These are phyloP conservation scores for Falcunculus frontatus DNA, from an alignment of 2,113 vertebrate species.

Conservation along the genomic window DNA sequence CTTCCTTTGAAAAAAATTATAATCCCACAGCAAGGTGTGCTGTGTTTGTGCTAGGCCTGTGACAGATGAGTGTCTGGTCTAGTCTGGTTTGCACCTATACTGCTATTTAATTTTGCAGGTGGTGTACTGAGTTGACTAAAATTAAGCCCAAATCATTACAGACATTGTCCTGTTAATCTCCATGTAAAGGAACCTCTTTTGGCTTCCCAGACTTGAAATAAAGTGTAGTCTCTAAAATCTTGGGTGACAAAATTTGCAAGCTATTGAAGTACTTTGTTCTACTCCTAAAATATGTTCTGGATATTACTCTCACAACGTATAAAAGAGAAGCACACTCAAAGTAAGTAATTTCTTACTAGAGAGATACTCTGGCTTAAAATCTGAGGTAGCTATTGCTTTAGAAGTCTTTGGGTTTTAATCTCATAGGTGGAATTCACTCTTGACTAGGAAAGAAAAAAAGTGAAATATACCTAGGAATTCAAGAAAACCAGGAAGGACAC, in stretches of 20 bases:
- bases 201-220: neutral
- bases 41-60: neutral
- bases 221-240: neutral
- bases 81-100: neutral
- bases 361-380: neutral
- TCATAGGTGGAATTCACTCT: neutral
- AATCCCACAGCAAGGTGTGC: neutral
- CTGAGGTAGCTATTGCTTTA: neutral
- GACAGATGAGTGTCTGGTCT: neutral
- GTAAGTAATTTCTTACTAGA: neutral
- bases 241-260: neutral
- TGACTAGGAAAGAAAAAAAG: neutral
- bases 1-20: neutral
- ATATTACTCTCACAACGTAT: neutral
- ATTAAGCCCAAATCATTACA: neutral
- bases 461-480: neutral
- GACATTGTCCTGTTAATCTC: neutral
- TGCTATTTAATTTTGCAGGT: neutral
- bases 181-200: neutral
- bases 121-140: neutral
- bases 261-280: neutral
- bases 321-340: neutral
- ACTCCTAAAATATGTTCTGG: neutral
- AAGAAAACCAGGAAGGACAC: neutral
- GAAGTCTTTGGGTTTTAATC: neutral